Percentiles rank a stretch among this genome's conserved stretches.
phyloP scores from a whole-genome alignment of 2,113 vertebrate genomes.

The Delphinapterus leucas region DNA sequence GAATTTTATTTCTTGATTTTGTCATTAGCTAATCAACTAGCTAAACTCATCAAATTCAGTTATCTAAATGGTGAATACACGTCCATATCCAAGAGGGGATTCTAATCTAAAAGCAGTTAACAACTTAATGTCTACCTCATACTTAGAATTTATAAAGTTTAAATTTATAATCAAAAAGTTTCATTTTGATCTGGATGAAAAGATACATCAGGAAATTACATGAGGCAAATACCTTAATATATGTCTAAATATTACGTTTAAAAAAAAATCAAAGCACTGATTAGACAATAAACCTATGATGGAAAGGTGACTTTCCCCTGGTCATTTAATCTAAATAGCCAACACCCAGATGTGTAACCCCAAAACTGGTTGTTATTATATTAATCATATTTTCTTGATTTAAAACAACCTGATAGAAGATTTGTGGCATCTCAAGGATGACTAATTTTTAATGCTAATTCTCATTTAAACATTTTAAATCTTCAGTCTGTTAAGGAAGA shows the following conservation, averaged over 20 bases:
- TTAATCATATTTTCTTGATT: background rate
- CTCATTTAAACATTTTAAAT: background rate
- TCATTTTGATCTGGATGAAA: background rate
- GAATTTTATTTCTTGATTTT: background rate
- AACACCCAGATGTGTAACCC: background rate
- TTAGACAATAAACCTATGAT: background rate
- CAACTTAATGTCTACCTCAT: background rate
- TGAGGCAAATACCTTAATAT: background rate
- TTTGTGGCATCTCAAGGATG: background rate
- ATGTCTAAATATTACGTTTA: background rate
- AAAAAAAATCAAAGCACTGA: background rate
- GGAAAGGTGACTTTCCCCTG: background rate
- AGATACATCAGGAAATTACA: background rate
- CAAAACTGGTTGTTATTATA: background rate
- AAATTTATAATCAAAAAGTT: background rate
- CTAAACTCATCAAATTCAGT: background rate
- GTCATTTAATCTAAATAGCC: background rate
- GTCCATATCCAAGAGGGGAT: background rate
- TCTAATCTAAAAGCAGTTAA: background rate
- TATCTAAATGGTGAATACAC: background rate
- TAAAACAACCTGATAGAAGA: background rate
- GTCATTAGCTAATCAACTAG: background rate
- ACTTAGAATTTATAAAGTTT: background rate
- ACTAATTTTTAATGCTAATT: background rate
- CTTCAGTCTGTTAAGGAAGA: background rate